phyloP scores from a whole-genome alignment of 2,113 vertebrate genomes.

The Sporophila hypoxantha region DNA sequence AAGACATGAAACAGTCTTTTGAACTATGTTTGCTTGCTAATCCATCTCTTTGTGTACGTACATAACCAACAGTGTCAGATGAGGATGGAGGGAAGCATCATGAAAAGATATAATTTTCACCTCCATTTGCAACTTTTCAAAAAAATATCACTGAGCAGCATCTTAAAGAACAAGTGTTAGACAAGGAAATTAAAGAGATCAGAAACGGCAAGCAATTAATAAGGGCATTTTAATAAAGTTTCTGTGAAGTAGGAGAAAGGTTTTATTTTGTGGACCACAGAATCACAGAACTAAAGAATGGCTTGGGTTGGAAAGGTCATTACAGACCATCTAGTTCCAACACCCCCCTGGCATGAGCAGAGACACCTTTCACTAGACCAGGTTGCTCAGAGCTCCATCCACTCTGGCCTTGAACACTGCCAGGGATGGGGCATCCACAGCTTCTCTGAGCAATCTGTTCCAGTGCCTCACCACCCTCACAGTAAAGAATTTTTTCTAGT shows the following conservation, averaged over 20 bases:
- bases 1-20: background rate
- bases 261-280: background rate
- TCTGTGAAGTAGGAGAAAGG: background rate
- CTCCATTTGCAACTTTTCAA: background rate
- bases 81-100: background rate
- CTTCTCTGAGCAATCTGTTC: background rate
- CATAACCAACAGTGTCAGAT: background rate
- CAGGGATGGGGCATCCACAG: background rate
- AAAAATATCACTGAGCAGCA: background rate
- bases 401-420: background rate
- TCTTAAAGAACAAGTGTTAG: background rate
- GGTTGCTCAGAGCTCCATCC: background rate
- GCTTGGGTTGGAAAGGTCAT: background rate
- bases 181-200: background rate
- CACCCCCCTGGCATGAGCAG: accelerated
- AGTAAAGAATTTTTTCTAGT: background rate
- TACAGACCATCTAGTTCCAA: background rate
- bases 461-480: background rate
- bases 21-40: background rate
- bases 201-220: background rate
- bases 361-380: background rate
- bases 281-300: background rate
- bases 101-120: constrained; percentile 14
- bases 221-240: background rate
- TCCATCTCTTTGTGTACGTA: background rate